Conservation (phyloP, 1,140 invertebrate genomes). For the Drosophila bifasciata region DNA sequence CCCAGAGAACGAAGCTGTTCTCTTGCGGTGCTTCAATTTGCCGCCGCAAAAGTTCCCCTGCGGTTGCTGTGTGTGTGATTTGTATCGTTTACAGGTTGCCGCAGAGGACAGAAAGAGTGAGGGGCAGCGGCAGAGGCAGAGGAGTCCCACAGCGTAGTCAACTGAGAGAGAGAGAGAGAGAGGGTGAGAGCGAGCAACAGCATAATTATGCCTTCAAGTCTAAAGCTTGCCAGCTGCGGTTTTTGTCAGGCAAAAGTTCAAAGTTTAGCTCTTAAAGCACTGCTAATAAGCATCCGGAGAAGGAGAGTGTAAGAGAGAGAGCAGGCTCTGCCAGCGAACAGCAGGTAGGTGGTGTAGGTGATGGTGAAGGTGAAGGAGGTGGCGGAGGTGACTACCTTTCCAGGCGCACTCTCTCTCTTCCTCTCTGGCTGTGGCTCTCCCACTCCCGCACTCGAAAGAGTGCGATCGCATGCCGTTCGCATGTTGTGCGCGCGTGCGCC, state of each 20-base stretch:
- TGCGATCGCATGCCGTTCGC: constrained; percentile 53
- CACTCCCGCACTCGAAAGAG: constrained; percentile 11
- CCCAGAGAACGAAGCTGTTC: constrained; percentile 38
- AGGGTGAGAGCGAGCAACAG: too few relatives aligned
- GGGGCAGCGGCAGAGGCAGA: not conserved
- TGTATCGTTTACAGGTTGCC: constrained; percentile 69
- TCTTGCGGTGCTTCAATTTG: constrained; percentile 77
- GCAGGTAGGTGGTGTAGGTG: too few relatives aligned
- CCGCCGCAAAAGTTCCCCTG: constrained; percentile 66
- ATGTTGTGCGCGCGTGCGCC: constrained; percentile 75
- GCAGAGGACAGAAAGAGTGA: constrained; percentile 5
- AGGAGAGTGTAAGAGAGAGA: not conserved
- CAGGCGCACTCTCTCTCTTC: too few relatives aligned
- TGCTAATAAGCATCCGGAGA: constrained; percentile 3
- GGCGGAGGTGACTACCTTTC: too few relatives aligned
- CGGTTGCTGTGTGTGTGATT: constrained; percentile 60
- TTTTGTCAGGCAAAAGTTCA: constrained; percentile 25
- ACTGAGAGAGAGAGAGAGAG: too few relatives aligned
- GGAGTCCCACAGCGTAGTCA: too few relatives aligned
- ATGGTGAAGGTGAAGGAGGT: not conserved
- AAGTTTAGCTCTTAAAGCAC: constrained; percentile 29
- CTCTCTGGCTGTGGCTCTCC: constrained; percentile 3
- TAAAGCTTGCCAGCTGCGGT: constrained; percentile 1
- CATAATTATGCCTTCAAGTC: constrained; percentile 24
- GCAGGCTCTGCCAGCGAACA: not conserved